These are phyloP conservation scores for Aethina tumida DNA, from an alignment of 1,140 invertebrate genomes.

Conservation along the genomic window DNA sequence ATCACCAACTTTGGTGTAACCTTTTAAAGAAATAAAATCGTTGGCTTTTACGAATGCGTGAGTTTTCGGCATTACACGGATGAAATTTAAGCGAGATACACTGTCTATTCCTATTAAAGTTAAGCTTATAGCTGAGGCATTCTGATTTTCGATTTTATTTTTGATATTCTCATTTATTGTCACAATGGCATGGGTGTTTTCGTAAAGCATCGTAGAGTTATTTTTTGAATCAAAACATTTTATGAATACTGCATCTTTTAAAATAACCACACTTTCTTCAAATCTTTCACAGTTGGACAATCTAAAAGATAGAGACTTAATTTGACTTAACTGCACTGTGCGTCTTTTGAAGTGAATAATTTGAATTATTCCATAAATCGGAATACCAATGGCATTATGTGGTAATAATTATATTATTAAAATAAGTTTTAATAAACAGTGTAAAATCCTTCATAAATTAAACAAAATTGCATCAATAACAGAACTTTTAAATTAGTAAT, in stretches of 20 bases:
- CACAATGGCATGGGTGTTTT: slow-evolving; percentile 41
- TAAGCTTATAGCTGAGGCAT: slow-evolving; percentile 42
- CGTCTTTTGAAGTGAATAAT: not conserved
- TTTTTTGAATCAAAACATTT: slow-evolving; percentile 36
- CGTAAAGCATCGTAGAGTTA: slow-evolving; percentile 33
- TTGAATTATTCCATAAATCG: not conserved
- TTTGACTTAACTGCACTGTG: too few species aligned
- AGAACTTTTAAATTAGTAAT: too few species aligned
- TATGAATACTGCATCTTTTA: slow-evolving; percentile 37
- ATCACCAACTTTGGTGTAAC: slow-evolving; percentile 61
- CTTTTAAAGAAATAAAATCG: slow-evolving; percentile 43
- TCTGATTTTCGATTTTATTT: slow-evolving; percentile 9
- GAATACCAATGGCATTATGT: not conserved
- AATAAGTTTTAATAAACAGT: not conserved
- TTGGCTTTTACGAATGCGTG: slow-evolving; percentile 43
- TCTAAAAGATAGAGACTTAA: slow-evolving; percentile 18
- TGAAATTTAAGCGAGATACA: slow-evolving; percentile 66
- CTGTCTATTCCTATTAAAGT: slow-evolving; percentile 73
- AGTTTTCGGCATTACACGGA: slow-evolving; percentile 65
- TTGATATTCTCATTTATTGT: slow-evolving; percentile 25
- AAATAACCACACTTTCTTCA: slow-evolving; percentile 31
- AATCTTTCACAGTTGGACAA: slow-evolving; percentile 37
- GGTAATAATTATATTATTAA: not conserved
- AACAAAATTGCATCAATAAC: too few species aligned
- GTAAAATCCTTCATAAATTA: slow-evolving; percentile 4